Evolutionary conservation across 2,113 vertebrate genomes (phyloP), one percentile per base, ranked within the genome.

Genomic region (Scomber japonicus): DNA sequence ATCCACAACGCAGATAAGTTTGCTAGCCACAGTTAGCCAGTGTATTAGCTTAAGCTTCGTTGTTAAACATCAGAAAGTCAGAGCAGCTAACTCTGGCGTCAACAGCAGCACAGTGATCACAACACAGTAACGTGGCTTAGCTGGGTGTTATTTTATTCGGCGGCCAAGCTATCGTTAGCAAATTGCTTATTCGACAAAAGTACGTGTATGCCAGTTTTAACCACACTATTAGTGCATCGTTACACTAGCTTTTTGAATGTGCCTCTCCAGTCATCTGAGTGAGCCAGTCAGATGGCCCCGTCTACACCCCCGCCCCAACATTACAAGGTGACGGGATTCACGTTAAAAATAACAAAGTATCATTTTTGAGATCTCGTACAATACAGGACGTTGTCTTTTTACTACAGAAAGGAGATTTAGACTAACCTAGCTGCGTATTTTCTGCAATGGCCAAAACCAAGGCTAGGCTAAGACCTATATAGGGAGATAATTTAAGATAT

Each of bases 241-340:
- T 19, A 46, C n/a, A 53, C 45, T 74, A 19, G 19, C 46, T 24
- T 1, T 70, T 59, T 73, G 59, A 75, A n/a, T 55, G 3, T 49
- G 46, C 30, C 30, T 71, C 74, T 65, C 46, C 55, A 45, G 57
- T 72, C 63, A 40, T 40, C 35, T 40, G 9, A 75, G 61, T 54
- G 48, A 46, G 51, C 61, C 57, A 75, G 77, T 87, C 76, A 30
- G 54, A 31, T 68, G 59, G 71, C 45, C 59, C 24, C 30, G 66
- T 80, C 63, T 24, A 27, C 70, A 71, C 78, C 86, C 57, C 86
- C 86, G 77, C 82, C 88, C 83, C 76, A 73, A 62, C 71, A 48
- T 40, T 40, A 40, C 35, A 72, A 63, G 14, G 70, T 59, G 40
- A 9, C 59, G 45, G 50, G 62, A 80, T 81, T 83, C 53, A 71